phyloP scores from a whole-genome alignment of 2,797 vertebrate species.

The Pseudomugil tenellus region DNA sequence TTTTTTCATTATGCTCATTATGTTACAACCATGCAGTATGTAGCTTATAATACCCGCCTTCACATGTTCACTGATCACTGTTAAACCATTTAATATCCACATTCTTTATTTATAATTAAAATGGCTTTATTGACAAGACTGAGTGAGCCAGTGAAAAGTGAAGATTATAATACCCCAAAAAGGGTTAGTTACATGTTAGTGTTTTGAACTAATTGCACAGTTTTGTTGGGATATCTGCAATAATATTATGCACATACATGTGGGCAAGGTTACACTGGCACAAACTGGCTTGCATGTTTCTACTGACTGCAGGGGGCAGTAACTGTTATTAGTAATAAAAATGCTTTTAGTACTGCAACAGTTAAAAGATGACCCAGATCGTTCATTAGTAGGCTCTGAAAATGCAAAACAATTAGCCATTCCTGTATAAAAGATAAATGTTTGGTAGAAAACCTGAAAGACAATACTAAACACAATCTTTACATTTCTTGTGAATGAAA shows the following conservation, averaged over 20 bases:
- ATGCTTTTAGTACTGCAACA: too few species aligned
- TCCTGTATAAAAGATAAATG: not conserved
- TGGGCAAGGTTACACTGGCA: not conserved
- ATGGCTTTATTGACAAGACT: too few species aligned
- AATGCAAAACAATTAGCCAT: not conserved
- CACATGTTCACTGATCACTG: not conserved
- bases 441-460: slow-evolving; percentile 6
- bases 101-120: too few species aligned
- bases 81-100: not conserved
- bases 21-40: not conserved
- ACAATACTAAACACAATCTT: not conserved
- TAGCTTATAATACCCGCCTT: not conserved
- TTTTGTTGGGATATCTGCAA: not conserved
- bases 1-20: not conserved
- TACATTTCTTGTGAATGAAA: not conserved
- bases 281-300: slow-evolving; percentile 1
- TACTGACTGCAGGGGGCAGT: slow-evolving; percentile 19
- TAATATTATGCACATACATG: not conserved
- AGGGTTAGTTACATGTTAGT: too few species aligned
- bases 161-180: too few species aligned
- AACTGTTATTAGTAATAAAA: not conserved
- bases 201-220: too few species aligned
- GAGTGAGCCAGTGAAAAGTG: too few species aligned
- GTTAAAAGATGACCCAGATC: too few species aligned
- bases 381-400: not conserved